Conservation (phyloP, 1,140 invertebrate genomes). For the Bursaphelenchus mucronatus region DNA sequence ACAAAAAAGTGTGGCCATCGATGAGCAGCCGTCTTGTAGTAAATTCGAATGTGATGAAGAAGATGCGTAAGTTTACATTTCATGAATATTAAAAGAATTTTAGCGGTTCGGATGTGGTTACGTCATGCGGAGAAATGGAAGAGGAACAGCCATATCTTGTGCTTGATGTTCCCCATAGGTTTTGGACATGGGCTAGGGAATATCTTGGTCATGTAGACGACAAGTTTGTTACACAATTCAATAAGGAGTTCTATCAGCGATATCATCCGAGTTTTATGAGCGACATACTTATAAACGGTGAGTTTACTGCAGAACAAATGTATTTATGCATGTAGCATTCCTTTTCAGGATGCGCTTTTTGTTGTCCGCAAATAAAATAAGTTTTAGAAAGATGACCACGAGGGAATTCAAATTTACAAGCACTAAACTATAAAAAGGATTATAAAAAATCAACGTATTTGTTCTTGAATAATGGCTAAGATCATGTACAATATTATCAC, state of each 20-base stretch:
- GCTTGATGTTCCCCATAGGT: constrained; percentile 38
- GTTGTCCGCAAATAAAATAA: too few relatives aligned
- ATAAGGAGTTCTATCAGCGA: constrained; percentile 6
- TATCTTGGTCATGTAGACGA: constrained; percentile 21
- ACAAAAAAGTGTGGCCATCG: background rate
- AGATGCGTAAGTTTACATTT: constrained; percentile 27
- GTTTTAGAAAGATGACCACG: too few relatives aligned
- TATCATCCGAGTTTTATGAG: constrained; percentile 6
- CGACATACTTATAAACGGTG: constrained; percentile 11
- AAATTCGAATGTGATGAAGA: constrained; percentile 26
- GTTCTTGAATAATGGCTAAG: constrained; percentile 13
- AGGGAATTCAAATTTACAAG: too few relatives aligned
- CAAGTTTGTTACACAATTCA: constrained; percentile 21
- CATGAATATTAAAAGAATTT: constrained; percentile 21
- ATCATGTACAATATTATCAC: background rate
- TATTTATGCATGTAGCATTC: too few relatives aligned
- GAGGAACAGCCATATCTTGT: constrained; percentile 30
- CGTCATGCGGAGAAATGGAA: constrained; percentile 40
- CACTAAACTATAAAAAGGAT: too few relatives aligned
- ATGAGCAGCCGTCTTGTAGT: background rate
- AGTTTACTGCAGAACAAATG: too few relatives aligned
- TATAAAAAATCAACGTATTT: constrained; percentile 6
- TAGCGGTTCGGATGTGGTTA: constrained; percentile 33
- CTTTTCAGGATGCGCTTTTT: too few relatives aligned
- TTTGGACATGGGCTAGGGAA: constrained; percentile 44